Percentiles rank a stretch among this genome's conserved stretches.
phyloP scores from a whole-genome alignment of 2,113 vertebrate genomes.

The Lamprologus callipterus region DNA sequence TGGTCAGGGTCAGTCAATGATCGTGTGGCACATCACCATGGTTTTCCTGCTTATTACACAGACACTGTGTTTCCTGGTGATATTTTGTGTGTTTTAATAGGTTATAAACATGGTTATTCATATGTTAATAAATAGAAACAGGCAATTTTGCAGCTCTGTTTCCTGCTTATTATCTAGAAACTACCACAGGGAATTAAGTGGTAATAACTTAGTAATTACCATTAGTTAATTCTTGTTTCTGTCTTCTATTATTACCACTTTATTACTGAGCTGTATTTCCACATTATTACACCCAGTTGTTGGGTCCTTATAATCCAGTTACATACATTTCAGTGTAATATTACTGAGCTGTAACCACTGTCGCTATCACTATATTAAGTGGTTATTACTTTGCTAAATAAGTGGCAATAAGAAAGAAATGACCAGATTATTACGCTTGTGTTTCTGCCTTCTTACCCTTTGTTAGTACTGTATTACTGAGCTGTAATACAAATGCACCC shows the following conservation, averaged over 20 bases:
- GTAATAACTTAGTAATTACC: not conserved
- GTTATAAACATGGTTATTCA: not conserved
- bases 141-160: not conserved
- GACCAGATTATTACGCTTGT: not conserved
- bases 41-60: not conserved
- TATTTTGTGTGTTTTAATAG: accelerated
- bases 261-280: not conserved
- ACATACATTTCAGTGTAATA: not conserved
- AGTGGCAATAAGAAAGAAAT: not conserved
- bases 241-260: not conserved
- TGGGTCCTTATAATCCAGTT: not conserved
- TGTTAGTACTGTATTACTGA: not conserved
- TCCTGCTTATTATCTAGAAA: not conserved
- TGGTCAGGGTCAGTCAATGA: not conserved
- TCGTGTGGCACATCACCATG: accelerated
- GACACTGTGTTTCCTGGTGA: not conserved
- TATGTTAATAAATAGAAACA: not conserved
- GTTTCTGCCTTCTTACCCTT: not conserved
- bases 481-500: not conserved
- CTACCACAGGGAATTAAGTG: not conserved
- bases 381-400: not conserved
- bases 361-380: not conserved
- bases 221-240: not conserved
- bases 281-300: not conserved
- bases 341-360: not conserved